Evolutionary conservation across 2,797 vertebrate genomes (phyloP), one percentile per base, ranked within the genome.

Genomic region (Lacerta viridis): DNA sequence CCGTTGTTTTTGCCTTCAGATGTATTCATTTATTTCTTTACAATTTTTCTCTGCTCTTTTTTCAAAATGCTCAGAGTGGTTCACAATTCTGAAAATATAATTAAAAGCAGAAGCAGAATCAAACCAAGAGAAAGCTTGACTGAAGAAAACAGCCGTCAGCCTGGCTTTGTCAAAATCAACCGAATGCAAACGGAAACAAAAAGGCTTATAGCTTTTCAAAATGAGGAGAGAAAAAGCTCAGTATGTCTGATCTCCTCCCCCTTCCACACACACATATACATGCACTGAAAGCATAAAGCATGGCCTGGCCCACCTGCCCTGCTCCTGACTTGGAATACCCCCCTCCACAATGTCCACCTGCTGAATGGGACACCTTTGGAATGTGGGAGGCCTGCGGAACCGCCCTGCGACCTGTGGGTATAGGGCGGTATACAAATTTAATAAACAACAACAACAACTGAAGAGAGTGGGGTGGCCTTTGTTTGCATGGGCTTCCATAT

Each of bases 11-110:
- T 71, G 80, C 64, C 43, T 79, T 86, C 13, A 33, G 66, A 33
- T 7, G 18, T 8, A 68, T 66, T 79, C 6, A 39, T 36, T 50
- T 79, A 29, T 71, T 75, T 41, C 15, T 13, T n/a, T 71, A 80
- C 89, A 93, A 91, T 43, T 9, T 91, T 88, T 87, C 61, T 79
- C 23, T 75, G 84, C 15, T 90, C 81, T 86, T 89, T 77, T 81
- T 74, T 84, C 88, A 43, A 43, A 68, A 64, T 39, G 18, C 33
- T 17, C 33, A 82, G 88, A 92, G 4, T 41, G 13, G 23, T 7
- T 7, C 17, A 46, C 50, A 29, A 29, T 39, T 61, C 50, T 43
- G n/a, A 84, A 76, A 39, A 43, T 36, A 55, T 33, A 55, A 55
- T 69, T 69, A 7, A 36, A 69, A 7, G 1, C 2, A 25, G 29